Conservation (phyloP, 2,797 vertebrate species). For the Rhinichthys osculus region DNA sequence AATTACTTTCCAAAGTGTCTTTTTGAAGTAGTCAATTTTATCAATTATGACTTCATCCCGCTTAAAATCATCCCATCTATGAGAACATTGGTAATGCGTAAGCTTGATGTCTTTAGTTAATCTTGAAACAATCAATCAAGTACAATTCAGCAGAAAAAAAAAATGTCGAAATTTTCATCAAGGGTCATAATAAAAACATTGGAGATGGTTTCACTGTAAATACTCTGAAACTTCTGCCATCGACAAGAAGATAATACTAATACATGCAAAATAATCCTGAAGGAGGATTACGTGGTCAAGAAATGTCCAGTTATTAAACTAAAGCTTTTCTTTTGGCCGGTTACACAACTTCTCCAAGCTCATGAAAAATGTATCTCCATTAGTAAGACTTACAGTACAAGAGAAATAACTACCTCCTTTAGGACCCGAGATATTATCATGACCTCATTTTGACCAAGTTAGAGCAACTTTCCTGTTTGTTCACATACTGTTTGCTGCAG, state of each 20-base stretch:
- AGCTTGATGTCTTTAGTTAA: constrained; percentile 26
- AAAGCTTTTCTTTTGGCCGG: constrained; percentile 18
- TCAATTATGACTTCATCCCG: background rate
- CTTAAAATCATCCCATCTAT: constrained; percentile 6
- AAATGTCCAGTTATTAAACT: constrained; percentile 50
- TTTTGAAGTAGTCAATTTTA: constrained; percentile 13
- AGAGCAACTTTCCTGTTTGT: background rate
- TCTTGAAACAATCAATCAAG: constrained; percentile 17
- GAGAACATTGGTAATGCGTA: background rate
- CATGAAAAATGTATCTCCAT: constrained; percentile 36
- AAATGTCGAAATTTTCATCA: background rate
- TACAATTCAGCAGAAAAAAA: background rate
- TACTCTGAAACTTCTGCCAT: constrained; percentile 24
- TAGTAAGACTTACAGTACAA: constrained; percentile 5
- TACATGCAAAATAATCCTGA: constrained; percentile 41
- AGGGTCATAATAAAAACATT: constrained; percentile 5
- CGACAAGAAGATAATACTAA: constrained; percentile 34
- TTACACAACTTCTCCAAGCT: constrained; percentile 35
- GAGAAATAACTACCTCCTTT: background rate
- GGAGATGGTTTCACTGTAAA: constrained; percentile 25
- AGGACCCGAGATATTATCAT: constrained; percentile 3
- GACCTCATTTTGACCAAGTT: constrained; percentile 1
- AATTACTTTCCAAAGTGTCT: constrained; percentile 50
- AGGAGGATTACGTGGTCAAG: constrained; percentile 44
- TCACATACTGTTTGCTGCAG: constrained; percentile 7